A percentile compares a stretch with the other conserved stretches of the same genome.
Evolutionary conservation across 2,797 vertebrate species (phyloP).

Genomic region (Cryptoprocta ferox): DNA sequence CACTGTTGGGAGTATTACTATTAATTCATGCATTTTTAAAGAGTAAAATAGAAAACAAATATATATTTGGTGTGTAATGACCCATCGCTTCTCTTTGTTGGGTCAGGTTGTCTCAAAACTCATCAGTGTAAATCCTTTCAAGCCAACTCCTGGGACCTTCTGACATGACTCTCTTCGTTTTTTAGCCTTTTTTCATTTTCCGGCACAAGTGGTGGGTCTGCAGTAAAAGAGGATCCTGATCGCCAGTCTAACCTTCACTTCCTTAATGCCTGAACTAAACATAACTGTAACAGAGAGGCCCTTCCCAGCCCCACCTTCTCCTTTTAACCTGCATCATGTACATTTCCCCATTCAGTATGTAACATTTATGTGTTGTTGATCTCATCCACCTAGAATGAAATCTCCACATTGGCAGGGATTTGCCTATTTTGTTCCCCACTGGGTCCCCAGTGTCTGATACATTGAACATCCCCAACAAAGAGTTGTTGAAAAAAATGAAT

Average conservation of each 20-base stretch:
- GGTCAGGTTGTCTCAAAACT: background rate
- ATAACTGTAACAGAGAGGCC: background rate
- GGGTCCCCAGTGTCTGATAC: background rate
- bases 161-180: background rate
- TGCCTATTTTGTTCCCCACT: background rate
- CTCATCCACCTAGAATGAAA: background rate
- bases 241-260: background rate
- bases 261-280: background rate
- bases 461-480: background rate
- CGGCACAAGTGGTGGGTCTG: background rate
- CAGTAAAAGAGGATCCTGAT: background rate
- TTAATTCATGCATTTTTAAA: background rate
- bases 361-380: background rate
- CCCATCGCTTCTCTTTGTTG: background rate
- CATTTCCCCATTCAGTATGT: background rate
- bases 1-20: background rate
- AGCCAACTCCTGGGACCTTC: background rate
- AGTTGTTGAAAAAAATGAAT: background rate
- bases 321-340: background rate
- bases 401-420: background rate
- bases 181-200: background rate
- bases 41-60: conserved; percentile 10
- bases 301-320: background rate
- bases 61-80: background rate
- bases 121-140: background rate